Conservation (phyloP, 2,113 vertebrate species). For the Apodemus sylvaticus region DNA sequence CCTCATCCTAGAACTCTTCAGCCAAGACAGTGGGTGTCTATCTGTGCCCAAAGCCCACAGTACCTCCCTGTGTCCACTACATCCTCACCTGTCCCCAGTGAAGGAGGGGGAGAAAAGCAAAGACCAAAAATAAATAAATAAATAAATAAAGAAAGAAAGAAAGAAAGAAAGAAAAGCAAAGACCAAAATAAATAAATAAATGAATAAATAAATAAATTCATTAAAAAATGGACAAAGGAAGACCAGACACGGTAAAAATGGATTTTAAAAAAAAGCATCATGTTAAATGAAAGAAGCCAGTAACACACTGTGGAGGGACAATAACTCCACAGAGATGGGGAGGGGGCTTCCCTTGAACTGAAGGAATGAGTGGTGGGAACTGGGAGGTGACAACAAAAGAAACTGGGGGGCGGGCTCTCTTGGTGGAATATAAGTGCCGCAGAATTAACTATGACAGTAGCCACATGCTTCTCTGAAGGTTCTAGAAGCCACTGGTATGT, state of each 20-base stretch:
- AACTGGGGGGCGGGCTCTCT: background rate
- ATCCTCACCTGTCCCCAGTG: background rate
- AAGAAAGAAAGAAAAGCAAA: background rate
- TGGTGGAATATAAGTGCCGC: background rate
- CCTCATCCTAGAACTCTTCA: background rate
- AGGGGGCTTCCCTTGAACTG: no score
- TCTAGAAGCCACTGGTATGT: background rate
- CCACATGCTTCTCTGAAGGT: rapidly evolving
- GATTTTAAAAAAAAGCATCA: background rate
- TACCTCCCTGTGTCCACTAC: background rate
- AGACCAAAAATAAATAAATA: no score
- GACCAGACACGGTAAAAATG: background rate
- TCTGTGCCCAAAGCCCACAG: background rate
- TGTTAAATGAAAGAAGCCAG: background rate
- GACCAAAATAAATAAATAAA: background rate
- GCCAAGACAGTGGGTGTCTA: rapidly evolving
- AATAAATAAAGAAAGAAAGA: background rate
- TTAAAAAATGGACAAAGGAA: background rate
- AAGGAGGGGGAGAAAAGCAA: background rate
- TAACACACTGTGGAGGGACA: background rate
- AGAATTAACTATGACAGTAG: no score
- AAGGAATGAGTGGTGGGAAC: background rate
- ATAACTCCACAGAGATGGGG: background rate
- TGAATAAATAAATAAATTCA: background rate
- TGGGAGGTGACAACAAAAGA: background rate